Evolutionary conservation across 2,113 vertebrate species (phyloP), one percentile per base, ranked within the genome.

Genomic region (Junco hyemalis): DNA sequence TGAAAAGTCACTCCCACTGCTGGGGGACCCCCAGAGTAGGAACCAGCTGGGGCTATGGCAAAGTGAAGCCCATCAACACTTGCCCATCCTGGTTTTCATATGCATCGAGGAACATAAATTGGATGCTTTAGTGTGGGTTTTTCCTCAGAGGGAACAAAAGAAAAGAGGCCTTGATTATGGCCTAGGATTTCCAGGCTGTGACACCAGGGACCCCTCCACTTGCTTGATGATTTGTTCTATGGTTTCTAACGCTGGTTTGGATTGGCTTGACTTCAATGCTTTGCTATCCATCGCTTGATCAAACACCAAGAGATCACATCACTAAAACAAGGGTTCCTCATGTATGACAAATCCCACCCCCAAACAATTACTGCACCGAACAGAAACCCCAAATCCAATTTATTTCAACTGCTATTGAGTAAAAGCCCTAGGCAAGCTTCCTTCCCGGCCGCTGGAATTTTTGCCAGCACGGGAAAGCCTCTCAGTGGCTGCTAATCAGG

Each of bases 1-100:
- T 15, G 38, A 77, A 35, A 80, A 59, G 18, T 50, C 64, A 16
- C 2, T 21, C n/a, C 11, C 26, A 29, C 10, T 44, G 31, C 17
- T 12, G 11, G 3, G 13, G 21, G 22, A 48, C 24, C 4, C 6
- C n/a, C 15, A 4, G 12, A 50, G 38, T 0, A 74, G 33, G 60
- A 96, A 70, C 1, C 19, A 36, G 26, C 1, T 9, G 38, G 35
- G 51, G 28, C 13, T 59, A 5, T 10, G 40, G 9, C 31, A 35
- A 65, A 17, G 11, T 8, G 4, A 82, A 44, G 54, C 24, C 54
- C 40, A 71, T 18, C 24, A 40, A 54, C 11, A 28, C 33, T 51
- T 61, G 22, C 20, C 48, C 54, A 54, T 24, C 45, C 33, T 16
- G 48, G 35, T 10, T 80, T 69, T 45, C 51, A 5, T 4, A 33